phyloP scores from a whole-genome alignment of 2,888 invertebrate species.

The Ditula angustiorana region DNA sequence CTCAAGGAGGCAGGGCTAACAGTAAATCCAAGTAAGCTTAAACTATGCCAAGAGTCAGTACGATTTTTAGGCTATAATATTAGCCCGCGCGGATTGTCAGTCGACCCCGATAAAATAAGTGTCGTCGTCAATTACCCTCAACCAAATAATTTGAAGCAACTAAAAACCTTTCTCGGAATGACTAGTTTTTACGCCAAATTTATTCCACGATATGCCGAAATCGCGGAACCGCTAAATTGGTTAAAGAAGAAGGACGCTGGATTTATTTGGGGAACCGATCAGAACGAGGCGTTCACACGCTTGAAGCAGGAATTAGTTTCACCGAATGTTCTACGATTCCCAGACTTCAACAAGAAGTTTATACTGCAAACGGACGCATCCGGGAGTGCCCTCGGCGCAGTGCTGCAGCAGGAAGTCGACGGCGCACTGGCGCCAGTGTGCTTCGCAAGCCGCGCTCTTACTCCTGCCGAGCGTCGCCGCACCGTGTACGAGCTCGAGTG shows the following conservation, averaged over 20 bases:
- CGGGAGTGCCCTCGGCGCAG: constrained; percentile 19
- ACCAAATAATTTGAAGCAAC: constrained; percentile 27
- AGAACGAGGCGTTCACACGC: not conserved
- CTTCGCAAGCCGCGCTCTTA: constrained; percentile 23
- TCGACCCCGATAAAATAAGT: constrained; percentile 14
- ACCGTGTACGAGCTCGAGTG: constrained; percentile 22
- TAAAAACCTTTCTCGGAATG: constrained; percentile 30
- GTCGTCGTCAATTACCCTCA: constrained; percentile 21
- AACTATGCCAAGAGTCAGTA: constrained; percentile 14
- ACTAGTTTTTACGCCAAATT: constrained; percentile 36
- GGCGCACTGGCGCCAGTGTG: constrained; percentile 22
- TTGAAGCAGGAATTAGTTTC: constrained; percentile 19
- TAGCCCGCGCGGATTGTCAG: not conserved
- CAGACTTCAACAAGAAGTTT: constrained; percentile 15
- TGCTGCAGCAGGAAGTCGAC: constrained; percentile 27
- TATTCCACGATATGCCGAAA: constrained; percentile 25
- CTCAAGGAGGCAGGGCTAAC: constrained; percentile 8
- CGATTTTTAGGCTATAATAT: constrained; percentile 22
- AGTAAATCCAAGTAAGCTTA: constrained; percentile 12
- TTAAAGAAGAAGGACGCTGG: constrained; percentile 1
- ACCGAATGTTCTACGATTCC: constrained; percentile 25
- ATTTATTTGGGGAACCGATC: constrained; percentile 6
- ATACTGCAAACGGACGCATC: constrained; percentile 23
- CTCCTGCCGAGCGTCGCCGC: constrained; percentile 9
- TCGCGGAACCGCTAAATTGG: constrained; percentile 19